These are phyloP conservation scores for Suncus etruscus DNA, from an alignment of 2,113 vertebrate genomes.

Conservation along the genomic window DNA sequence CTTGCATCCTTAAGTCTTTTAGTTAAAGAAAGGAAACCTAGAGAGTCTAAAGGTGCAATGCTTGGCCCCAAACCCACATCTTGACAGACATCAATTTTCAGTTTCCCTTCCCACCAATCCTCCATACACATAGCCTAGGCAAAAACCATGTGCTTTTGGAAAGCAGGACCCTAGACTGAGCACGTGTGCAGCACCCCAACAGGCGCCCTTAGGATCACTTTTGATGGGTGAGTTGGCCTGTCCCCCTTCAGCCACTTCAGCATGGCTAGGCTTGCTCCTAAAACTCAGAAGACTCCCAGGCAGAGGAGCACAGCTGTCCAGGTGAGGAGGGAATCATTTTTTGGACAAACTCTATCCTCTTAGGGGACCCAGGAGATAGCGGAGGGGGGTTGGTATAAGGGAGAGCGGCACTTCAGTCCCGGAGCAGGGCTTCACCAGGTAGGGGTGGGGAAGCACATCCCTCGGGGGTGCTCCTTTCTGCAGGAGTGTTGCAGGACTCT, in stretches of 20 bases:
- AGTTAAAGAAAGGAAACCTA: constrained; percentile 8
- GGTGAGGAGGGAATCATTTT: not conserved
- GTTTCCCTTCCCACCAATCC: too few relatives aligned
- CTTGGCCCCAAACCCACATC: not conserved
- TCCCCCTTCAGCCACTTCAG: not conserved
- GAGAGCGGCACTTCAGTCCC: too few relatives aligned
- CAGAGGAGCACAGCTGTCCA: not conserved
- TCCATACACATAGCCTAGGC: not conserved
- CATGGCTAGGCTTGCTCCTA: fast-evolving
- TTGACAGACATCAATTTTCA: not conserved
- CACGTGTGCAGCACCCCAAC: not conserved
- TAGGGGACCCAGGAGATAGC: constrained; percentile 44
- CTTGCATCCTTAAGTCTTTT: not conserved
- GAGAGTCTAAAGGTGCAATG: not conserved
- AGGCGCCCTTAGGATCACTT: not conserved
- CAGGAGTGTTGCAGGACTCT: too few relatives aligned
- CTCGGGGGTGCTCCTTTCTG: too few relatives aligned
- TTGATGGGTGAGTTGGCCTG: not conserved
- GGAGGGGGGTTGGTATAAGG: not conserved
- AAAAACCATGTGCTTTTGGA: not conserved
- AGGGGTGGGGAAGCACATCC: too few relatives aligned
- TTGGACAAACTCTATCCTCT: not conserved
- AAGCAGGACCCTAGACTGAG: fast-evolving
- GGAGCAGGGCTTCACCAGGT: too few relatives aligned
- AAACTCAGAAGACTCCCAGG: not conserved